Evolutionary conservation across 2,113 vertebrate genomes (phyloP), one percentile per base, ranked within the genome.

Genomic region (Bubo scandiacus): DNA sequence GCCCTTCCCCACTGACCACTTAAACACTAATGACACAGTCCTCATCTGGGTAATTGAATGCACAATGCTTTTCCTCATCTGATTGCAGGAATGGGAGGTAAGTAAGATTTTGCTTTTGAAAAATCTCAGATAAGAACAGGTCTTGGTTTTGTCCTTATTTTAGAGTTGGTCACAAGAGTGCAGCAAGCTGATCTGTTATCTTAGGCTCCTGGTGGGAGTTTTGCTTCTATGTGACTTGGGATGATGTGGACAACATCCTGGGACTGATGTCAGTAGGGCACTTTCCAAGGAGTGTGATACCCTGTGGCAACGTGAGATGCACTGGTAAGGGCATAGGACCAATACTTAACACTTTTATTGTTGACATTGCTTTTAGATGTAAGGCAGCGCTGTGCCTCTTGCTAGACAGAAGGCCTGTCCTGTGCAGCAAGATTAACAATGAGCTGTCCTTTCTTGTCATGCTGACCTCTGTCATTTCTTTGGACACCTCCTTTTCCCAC

Each of bases 291-390:
- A 47, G 14, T 1, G 0, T 0, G 1, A 40, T 71, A 34, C 10
- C 30, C 58, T 47, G 36, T 45, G 32, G 34, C 52, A 54, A 32
- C 0, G 1, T 36, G 45, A 0, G 6, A 55, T 51, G 25, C 3
- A 3, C 40, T 67, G 22, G 40, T 43, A 40, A 77, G 29, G 34
- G 63, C 27, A 45, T 9, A 57, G 68, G 45, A 61, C 15, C 13
- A 55, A 49, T 59, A 49, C 67, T 49, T n/a, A n/a, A 43, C n/a
- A 11, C 4, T 66, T 66, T 77, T 65, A n/a, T 59, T 65, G 57
- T 49, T 43, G 80, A 38, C 14, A 10, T 43, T n/a, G 13, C 19
- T 85, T 61, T 92, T 61, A 0, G 1, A 13, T 32, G 27, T 55
- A 21, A 43, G 52, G 40, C 32, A 65, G 38, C n/a, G 54, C 9